phyloP scores from a whole-genome alignment of 2,888 invertebrate species.

The Julus scandinavius region DNA sequence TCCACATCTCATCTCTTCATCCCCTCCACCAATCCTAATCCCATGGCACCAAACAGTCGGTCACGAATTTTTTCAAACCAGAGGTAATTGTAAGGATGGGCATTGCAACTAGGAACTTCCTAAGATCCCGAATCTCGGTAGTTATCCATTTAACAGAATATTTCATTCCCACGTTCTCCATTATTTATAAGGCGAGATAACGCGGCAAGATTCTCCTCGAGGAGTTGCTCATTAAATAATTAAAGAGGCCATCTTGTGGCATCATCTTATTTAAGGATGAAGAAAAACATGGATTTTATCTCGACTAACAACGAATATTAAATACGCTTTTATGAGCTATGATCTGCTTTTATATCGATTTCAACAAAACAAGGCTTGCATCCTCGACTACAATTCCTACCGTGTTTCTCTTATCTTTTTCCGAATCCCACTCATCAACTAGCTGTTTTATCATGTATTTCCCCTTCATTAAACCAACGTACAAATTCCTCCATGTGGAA shows the following conservation, averaged over 20 bases:
- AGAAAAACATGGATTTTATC: constrained; percentile 38
- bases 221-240: not conserved
- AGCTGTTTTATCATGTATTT: not conserved
- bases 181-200: constrained; percentile 8
- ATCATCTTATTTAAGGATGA: not conserved
- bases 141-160: not conserved
- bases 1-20: no score
- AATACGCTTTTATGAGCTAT: constrained; percentile 13
- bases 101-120: no score
- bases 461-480: not conserved
- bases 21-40: no score
- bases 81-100: not conserved
- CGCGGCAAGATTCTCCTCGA: not conserved
- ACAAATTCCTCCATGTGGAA: constrained; percentile 18
- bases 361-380: not conserved
- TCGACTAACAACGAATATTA: constrained; percentile 13
- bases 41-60: no score
- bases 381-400: not conserved
- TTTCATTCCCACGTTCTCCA: not conserved
- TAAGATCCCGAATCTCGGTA: not conserved
- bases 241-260: constrained; percentile 11
- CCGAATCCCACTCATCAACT: not conserved
- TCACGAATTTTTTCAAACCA: no score
- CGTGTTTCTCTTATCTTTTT: not conserved
- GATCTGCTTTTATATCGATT: constrained; percentile 27